These are phyloP conservation scores for Crambe crambe DNA, from an alignment of 37 sponge, comb jelly and placozoan genomes.

Conservation along the genomic window DNA sequence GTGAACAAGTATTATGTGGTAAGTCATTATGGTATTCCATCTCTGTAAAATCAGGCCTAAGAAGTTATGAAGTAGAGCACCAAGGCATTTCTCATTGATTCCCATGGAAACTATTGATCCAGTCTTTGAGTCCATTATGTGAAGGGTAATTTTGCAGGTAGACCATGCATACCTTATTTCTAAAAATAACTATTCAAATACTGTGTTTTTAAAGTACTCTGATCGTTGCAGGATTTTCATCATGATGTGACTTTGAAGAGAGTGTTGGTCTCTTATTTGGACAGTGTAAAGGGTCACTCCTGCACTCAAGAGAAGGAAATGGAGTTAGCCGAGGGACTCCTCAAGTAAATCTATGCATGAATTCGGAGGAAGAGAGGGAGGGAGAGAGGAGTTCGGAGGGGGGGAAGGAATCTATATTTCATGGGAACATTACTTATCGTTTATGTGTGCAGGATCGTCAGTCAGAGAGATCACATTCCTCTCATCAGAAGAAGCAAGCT, in stretches of 20 bases:
- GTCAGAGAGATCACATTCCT: slow-evolving; percentile 53
- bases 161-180: too few species aligned
- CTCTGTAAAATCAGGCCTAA: background rate
- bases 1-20: slow-evolving; percentile 68
- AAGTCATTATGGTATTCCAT: slow-evolving; percentile 9
- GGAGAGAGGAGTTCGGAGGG: background rate
- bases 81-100: too few species aligned
- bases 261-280: slow-evolving; percentile 37
- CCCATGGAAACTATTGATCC: too few species aligned
- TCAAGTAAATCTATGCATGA: slow-evolving; percentile 29
- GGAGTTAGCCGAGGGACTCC: slow-evolving; percentile 28
- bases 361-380: background rate
- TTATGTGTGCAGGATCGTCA: slow-evolving; percentile 27
- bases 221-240: slow-evolving; percentile 74
- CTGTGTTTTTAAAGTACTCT: too few species aligned
- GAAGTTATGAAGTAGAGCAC: background rate
- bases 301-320: slow-evolving; percentile 17
- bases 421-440: background rate
- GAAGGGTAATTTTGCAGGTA: too few species aligned
- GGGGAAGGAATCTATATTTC: background rate
- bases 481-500: slow-evolving; percentile 58
- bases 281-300: slow-evolving; percentile 41
- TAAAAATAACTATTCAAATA: too few species aligned
- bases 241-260: slow-evolving; percentile 61
- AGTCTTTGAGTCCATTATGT: too few species aligned